Base-by-base conservation (phyloP, 35 echinoderm and acorn worm genomes). In the Heliocidaris tuberculata region DNA sequence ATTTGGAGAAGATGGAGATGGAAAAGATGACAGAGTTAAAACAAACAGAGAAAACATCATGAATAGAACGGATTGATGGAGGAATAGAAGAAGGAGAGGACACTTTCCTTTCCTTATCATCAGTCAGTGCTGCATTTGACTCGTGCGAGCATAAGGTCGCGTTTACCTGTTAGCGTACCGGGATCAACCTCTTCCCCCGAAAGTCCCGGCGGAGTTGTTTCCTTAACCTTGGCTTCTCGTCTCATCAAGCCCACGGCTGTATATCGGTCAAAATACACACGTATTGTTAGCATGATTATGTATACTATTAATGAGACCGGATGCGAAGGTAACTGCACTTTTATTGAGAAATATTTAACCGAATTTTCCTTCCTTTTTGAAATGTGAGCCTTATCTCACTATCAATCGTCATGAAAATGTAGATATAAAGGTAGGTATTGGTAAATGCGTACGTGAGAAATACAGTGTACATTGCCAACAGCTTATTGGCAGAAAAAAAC, bases 141-240 rank as follows among this genome's bases (percentile, higher is more conserved):
- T 56, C 52, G 2, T 42, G 35, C 35, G 35, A 42, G 35, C 35
- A 42, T 42, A 42, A 56, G 52, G 52, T 56, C 52, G 52, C 52
- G 52, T 56, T 56, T 56, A 56, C 52, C 52, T 56, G 65, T 78
- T 78, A 78, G 65, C 65, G 65, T 27, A 78, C 65, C 19, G 47
- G 87, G 87, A 89, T 89, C 31, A 89, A 47, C 31, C 87, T 48
- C 87, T 19, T 89, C 87, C 87, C 87, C 87, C 87, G 13, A 48
- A 60, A 78, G 87, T 47, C 87, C 87, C 87, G 87, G 87, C 87
- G 87, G 87, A 89, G 87, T 48, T 89, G 47, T 89, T 89, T 89
- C 31, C 31, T 32, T 89, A 89, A 89, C 87, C 87, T 89, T 89
- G 87, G 32, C 87, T 89, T n/a, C 9, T 89, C 9, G 87, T 47